Base-by-base conservation (phyloP, 2,888 invertebrate genomes). In the Monochamus alternatus region DNA sequence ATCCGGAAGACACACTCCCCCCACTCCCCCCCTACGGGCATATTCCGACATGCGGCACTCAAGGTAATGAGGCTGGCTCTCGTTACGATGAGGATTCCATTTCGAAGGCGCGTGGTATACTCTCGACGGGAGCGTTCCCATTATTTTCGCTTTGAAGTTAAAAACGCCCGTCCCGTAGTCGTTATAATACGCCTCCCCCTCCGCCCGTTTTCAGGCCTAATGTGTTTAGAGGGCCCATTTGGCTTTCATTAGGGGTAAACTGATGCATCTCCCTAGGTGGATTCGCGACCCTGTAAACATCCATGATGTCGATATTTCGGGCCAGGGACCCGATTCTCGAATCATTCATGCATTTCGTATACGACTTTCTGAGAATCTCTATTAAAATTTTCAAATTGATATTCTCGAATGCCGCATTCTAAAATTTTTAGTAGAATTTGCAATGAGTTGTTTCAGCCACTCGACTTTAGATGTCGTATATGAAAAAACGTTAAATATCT, bases 61-160 rank as follows among this genome's bases (percentile, higher is more conserved):
- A 55, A 55, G n/a, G 22, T 55, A 55, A 55, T 55, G 55, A 22
- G 55, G 4, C 14, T 14, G 55, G 14, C 55, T 5, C n/a, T 47
- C 47, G 12, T 47, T 12, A 47, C 47, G 9, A 47, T 9, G 47
- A 12, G 9, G 47, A 14, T n/a, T 55, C 14, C 38, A 38, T 38
- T 38, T 38, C 7, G 7, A 7, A 38, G 38, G 38, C 38, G 38
- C 55, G 8, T 22, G 8, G 14, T 2, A 9, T 3, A 12, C 55
- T 14, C 14, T 22, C 7, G 14, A 7, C 14, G 7, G 55, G 14
- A 55, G n/a, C 3, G 14, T 55, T 55, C 55, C 55, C 55, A 22
- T 55, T 55, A 55, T 55, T 55, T 55, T 55, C n/a, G n/a, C 55
- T 55, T 55, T 55, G 55, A 55, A 55, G 55, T 55, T 55, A 22